Evolutionary conservation across 1,140 invertebrate species (phyloP).

Genomic region (Leptinotarsa undecemlineata): DNA sequence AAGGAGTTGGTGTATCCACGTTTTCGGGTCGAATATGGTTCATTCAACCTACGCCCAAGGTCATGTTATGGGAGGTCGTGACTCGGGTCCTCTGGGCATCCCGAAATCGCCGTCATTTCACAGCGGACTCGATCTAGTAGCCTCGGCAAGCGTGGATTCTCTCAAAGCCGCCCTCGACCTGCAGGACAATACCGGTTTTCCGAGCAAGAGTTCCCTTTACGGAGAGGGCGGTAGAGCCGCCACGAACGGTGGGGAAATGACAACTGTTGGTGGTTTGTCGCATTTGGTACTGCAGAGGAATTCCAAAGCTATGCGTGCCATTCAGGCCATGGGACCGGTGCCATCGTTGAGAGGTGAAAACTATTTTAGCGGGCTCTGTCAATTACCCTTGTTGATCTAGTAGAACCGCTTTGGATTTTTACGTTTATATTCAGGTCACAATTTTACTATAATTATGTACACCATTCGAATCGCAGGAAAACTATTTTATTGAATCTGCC

Average conservation of each 20-base stretch:
- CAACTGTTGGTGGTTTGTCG: background rate
- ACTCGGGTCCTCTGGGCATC: conserved; percentile 66
- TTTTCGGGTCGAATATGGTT: conserved; percentile 53
- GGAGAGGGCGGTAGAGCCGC: background rate
- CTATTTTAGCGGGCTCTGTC: background rate
- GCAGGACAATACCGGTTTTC: conserved; percentile 20
- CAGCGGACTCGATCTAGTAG: conserved; percentile 76
- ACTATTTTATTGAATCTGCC: no score
- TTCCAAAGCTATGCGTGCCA: conserved; percentile 26
- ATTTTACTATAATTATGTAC: no score
- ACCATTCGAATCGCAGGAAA: no score
- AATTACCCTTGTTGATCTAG: no score
- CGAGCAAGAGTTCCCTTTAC: conserved; percentile 2
- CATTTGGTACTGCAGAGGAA: conserved; percentile 29
- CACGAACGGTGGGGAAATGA: conserved; percentile 8
- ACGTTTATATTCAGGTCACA: no score
- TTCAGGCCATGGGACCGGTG: conserved; percentile 38
- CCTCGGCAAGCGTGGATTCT: conserved; percentile 59
- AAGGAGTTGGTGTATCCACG: background rate
- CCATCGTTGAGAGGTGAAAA: conserved; percentile 35
- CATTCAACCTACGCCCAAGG: conserved; percentile 59
- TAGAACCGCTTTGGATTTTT: no score
- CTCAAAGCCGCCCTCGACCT: conserved; percentile 53
- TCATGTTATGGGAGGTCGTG: conserved; percentile 60
- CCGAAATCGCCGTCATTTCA: conserved; percentile 85